Evolutionary conservation across 2,113 vertebrate genomes (phyloP), one percentile per base, ranked within the genome.

Genomic region (Hydrolagus affinis): DNA sequence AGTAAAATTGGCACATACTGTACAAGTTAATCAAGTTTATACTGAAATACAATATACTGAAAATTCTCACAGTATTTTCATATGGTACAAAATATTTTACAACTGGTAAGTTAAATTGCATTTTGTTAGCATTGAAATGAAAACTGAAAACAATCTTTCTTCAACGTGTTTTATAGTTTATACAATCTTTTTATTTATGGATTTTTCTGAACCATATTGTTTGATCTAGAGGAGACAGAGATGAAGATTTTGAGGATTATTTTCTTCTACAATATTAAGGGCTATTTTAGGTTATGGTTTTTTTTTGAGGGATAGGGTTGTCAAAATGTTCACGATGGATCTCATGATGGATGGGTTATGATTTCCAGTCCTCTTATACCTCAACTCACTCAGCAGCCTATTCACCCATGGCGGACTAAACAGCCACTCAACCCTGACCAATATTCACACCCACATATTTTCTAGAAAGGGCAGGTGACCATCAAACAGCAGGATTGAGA

Each of bases 31-130:
- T 77, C 11, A 1, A 23, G 56, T 11, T 78, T 78, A 56, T 62
- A 17, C n/a, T 62, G 11, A 60, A 78, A 78, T 25, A 14, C 23
- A 15, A 60, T 78, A 59, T 60, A 78, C 60, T 1, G 44, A 6
- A 44, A 44, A 6, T 44, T 44, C 6, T 44, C 44, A 44, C 44
- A 44, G 44, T 78, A 17, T 11, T 78, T 78, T 44, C 25, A 73
- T 30, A 32, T 73, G 60, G 11, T 4, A 60, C 15, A 62, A 62
- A 59, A 25, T 90, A 89, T 90, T 88, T 88, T 86, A 88, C 85
- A 86, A 89, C 87, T 89, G 90, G 88, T 89, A 88, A 87, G 88
- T 90, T 90, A 91, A 90, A 91, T 91, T 91, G 91, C 88, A 91
- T 90, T 87, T 88, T 89, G 88, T 89, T 87, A 89, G 86, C 88